Evolutionary conservation across 2,113 vertebrate genomes (phyloP).

Genomic region (Malurus alboscapulatus): DNA sequence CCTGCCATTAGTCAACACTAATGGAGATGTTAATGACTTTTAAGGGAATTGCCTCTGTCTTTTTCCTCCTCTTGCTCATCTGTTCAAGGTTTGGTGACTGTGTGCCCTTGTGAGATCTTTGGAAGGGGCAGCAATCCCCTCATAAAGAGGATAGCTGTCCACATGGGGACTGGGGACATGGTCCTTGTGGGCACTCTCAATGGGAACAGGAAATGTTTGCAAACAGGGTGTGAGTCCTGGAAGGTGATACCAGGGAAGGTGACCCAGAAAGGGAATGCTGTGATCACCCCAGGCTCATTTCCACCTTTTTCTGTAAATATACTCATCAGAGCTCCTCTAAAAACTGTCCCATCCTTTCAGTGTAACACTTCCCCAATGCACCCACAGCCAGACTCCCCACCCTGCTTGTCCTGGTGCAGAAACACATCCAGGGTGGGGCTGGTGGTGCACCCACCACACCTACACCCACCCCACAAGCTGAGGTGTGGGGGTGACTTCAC

Average conservation of each 20-base stretch:
- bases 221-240: not conserved
- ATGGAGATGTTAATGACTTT: not conserved
- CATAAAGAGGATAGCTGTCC: not conserved
- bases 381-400: not conserved
- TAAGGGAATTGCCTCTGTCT: not conserved
- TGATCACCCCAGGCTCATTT: not conserved
- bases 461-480: not conserved
- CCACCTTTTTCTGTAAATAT: not conserved
- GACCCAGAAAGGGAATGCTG: not conserved
- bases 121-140: not conserved
- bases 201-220: not conserved
- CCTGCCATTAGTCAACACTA: not conserved
- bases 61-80: not conserved
- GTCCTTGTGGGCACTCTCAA: not conserved
- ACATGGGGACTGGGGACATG: not conserved
- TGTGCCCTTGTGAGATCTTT: not conserved
- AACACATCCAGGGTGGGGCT: rapidly evolving
- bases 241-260: not conserved
- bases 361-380: not conserved
- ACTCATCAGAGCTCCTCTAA: not conserved
- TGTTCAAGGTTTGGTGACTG: not conserved
- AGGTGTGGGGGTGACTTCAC: conserved; percentile 52
- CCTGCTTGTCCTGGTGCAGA: not conserved
- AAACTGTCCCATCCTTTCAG: not conserved
- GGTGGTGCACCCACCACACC: not conserved